Conservation (phyloP, 2,888 invertebrate genomes). For the Dichetophora obliterata region DNA sequence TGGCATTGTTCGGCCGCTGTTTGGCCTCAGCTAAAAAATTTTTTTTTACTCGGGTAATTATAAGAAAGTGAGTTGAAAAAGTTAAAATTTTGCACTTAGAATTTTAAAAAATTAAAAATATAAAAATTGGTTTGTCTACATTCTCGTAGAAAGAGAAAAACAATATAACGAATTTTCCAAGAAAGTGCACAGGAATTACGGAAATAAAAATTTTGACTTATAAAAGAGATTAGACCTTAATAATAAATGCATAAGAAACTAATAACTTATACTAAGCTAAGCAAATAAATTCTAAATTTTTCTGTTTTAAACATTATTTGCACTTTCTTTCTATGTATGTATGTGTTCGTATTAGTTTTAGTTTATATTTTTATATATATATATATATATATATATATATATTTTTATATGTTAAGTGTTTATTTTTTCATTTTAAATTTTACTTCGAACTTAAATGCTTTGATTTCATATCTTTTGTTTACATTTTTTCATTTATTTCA, state of each 20-base stretch:
- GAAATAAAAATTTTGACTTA: too few species aligned
- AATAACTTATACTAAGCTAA: background rate
- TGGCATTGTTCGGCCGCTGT: too few species aligned
- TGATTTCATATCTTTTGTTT: too few species aligned
- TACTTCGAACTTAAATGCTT: background rate
- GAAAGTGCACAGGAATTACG: slow-evolving; percentile 8
- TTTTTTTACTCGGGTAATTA: too few species aligned
- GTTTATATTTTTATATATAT: background rate
- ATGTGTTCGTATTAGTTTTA: slow-evolving; percentile 22
- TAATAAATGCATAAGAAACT: background rate
- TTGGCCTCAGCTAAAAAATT: too few species aligned
- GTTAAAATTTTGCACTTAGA: too few species aligned
- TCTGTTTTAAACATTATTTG: slow-evolving; percentile 38
- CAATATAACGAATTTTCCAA: slow-evolving; percentile 19
- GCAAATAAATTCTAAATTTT: slow-evolving; percentile 6
- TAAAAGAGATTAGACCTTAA: background rate
- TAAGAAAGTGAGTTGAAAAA: too few species aligned
- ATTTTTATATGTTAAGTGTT: background rate
- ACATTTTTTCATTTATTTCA: background rate
- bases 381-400: too few species aligned
- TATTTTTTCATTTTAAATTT: background rate
- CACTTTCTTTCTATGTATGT: slow-evolving; percentile 32
- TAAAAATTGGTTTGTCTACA: too few species aligned
- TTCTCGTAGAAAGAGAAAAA: background rate
- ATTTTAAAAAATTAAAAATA: too few species aligned